Conservation (phyloP, 2,888 invertebrate genomes). For the Calliphora vomitoria region DNA sequence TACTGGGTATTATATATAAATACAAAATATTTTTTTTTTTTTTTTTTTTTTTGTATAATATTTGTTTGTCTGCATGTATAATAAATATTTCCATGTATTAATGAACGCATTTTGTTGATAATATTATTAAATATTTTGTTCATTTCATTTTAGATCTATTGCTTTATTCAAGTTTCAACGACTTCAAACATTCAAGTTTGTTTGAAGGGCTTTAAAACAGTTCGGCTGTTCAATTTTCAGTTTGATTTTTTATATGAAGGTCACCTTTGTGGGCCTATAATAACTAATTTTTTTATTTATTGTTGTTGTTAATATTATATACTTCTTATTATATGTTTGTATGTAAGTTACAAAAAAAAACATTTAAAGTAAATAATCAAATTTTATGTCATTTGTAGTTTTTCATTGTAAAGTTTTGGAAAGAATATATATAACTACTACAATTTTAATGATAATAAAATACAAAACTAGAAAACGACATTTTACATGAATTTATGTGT, state of each 20-base stretch:
- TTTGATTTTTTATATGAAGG: constrained; percentile 58
- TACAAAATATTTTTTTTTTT: too few relatives aligned
- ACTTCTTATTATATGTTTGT: background rate
- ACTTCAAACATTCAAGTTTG: constrained; percentile 51
- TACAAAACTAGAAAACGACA: background rate
- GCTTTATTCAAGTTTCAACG: constrained; percentile 51
- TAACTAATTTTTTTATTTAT: constrained; percentile 43
- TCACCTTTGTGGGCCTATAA: constrained; percentile 57
- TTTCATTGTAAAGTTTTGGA: constrained; percentile 21
- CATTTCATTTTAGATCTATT: constrained; percentile 37
- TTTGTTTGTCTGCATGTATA: constrained; percentile 13
- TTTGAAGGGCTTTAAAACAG: constrained; percentile 61
- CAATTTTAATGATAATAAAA: background rate
- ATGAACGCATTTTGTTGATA: constrained; percentile 30
- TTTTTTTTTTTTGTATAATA: background rate
- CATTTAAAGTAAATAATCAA: background rate
- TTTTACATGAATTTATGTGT: background rate
- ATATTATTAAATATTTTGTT: background rate
- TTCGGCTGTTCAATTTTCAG: constrained; percentile 39
- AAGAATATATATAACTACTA: background rate
- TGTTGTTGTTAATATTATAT: constrained; percentile 19
- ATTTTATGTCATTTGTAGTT: background rate
- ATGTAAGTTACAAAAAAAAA: background rate
- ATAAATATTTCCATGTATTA: background rate
- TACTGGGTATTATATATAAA: too few relatives aligned